A percentile compares a stretch with the other conserved stretches of the same genome.
Conservation (phyloP, 2,888 invertebrate species). For the Cataglyphis albicans region DNA sequence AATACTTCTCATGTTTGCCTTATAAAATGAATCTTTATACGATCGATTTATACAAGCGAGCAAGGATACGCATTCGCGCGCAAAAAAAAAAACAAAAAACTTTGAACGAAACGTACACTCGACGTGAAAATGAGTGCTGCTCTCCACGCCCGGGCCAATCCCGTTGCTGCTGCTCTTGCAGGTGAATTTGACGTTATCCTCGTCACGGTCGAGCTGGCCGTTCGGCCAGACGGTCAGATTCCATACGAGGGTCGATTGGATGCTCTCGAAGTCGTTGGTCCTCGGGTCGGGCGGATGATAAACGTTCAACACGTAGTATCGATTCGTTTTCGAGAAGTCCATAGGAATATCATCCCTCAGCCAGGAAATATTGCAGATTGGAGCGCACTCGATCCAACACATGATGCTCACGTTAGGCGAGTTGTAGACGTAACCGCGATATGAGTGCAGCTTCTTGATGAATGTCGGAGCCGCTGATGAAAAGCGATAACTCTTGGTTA, state of each 20-base stretch:
- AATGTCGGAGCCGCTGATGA: slow-evolving; percentile 94
- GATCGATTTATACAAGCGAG: slow-evolving; percentile 10
- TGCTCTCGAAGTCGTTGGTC: slow-evolving; percentile 95
- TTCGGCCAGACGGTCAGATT: slow-evolving; percentile 95
- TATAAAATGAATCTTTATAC: not conserved
- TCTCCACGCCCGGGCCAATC: slow-evolving; percentile 93
- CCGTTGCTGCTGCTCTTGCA: slow-evolving; percentile 93
- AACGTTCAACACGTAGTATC: slow-evolving; percentile 90
- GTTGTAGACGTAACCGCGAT: slow-evolving; percentile 93
- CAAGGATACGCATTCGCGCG: not conserved
- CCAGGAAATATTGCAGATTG: slow-evolving; percentile 95
- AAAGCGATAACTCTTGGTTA: slow-evolving; percentile 32
- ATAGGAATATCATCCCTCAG: slow-evolving; percentile 92
- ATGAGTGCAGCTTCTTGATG: slow-evolving; percentile 93
- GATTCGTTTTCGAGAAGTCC: slow-evolving; percentile 87
- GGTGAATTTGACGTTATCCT: slow-evolving; percentile 92
- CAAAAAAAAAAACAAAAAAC: slow-evolving; percentile 5
- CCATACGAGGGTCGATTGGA: slow-evolving; percentile 95
- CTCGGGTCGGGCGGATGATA: slow-evolving; percentile 91
- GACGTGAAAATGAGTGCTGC: slow-evolving; percentile 94
- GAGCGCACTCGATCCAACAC: slow-evolving; percentile 96
- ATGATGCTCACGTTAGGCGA: slow-evolving; percentile 90
- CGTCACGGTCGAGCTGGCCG: slow-evolving; percentile 91
- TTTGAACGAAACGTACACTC: slow-evolving; percentile 91
- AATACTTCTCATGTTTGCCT: too few species aligned